phyloP scores from a whole-genome alignment of 2,113 vertebrate genomes.

The Psammodynastes pulverulentus region DNA sequence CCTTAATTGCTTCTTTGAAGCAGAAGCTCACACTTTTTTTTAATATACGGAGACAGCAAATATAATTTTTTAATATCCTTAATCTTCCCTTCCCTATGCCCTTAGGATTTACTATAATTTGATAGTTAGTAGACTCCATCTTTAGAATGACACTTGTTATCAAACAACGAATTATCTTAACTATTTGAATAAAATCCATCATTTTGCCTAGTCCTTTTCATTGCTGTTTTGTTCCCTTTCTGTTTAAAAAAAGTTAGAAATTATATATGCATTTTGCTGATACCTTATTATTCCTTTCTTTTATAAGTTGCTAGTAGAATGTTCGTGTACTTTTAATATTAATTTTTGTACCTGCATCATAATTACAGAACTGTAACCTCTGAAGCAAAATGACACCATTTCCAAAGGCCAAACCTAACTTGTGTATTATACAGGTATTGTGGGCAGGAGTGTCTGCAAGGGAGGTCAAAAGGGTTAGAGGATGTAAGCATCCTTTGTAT shows the following conservation, averaged over 20 bases:
- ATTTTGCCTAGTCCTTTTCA: background rate
- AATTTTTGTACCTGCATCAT: background rate
- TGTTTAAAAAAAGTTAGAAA: background rate
- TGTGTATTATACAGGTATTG: background rate
- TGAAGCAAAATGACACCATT: background rate
- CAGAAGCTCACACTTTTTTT: background rate
- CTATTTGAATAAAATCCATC: background rate
- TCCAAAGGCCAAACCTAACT: background rate
- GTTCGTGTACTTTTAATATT: background rate
- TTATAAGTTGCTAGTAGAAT: background rate
- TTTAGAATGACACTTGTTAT: background rate
- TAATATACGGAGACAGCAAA: background rate
- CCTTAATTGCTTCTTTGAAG: background rate
- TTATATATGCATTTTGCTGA: background rate
- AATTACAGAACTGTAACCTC: background rate
- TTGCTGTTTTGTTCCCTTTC: background rate
- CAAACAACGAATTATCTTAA: background rate
- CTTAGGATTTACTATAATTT: background rate
- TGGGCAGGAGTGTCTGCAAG: background rate
- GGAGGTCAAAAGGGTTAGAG: background rate
- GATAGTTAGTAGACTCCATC: background rate
- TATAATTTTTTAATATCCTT: background rate
- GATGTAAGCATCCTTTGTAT: background rate
- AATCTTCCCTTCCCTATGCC: background rate
- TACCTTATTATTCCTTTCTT: too few relatives aligned